Evolutionary conservation across 2,797 vertebrate species (phyloP), one percentile per base, ranked within the genome.

Genomic region (Trachops cirrhosus): DNA sequence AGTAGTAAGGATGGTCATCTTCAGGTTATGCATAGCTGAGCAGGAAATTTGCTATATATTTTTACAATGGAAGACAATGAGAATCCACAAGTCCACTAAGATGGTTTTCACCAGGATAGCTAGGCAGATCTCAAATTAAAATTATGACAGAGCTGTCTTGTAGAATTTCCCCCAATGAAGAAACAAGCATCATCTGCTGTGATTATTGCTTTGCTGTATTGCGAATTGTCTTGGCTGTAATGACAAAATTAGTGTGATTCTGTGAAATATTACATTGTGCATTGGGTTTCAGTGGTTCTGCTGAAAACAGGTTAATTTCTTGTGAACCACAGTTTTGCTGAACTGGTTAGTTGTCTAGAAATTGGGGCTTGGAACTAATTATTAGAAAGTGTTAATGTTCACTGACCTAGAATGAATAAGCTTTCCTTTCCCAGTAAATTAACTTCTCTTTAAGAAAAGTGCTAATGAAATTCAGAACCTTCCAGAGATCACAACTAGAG

Each of bases 391-490:
- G 32, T 57, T 90, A 41, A 70, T 94, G 62, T 96, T 95, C 52
- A 24, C n/a, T 93, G 86, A 86, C 48, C 37, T 94, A 26, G n/a
- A 75, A 70, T 57, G 84, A 94, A 77, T 86, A 94, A 97, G 11
- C 18, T 22, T 95, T 95, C 48, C 57, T 94, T 86, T 59, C 48
- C 4, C 7, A 96, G 68, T 71, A 87, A 34, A 92, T 89, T 93
- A 95, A 71, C 32, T 97, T 97, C 73, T 96, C 39, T 90, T 85
- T 94, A 93, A 93, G 79, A 68, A 88, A 93, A 89, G 39, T 93
- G 78, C 57, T 95, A 94, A 95, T 80, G 18, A 94, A 93, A 84
- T 95, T 96, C 41, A 93, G 67, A 95, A 89, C 44, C 73, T 93
- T 64, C 32, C 59, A 84, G 68, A 88, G 34, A 94, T 93, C 82